These are phyloP conservation scores for Hippasteria phrygiana DNA, from an alignment of 53 echinoderm and acorn worm species.

Conservation along the genomic window DNA sequence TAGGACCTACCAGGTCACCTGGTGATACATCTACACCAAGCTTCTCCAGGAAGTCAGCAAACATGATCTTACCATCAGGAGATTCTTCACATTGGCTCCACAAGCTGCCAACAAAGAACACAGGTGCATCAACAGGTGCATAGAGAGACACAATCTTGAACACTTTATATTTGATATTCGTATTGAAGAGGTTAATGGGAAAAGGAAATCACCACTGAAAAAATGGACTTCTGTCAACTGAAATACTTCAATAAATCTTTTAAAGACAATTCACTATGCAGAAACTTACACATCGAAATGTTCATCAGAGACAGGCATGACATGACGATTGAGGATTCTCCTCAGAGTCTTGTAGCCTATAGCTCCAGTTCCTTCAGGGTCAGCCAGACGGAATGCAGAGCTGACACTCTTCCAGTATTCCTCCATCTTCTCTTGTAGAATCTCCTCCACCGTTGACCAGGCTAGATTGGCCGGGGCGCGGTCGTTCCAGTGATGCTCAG, in stretches of 20 bases:
- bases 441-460: slow-evolving; percentile 96
- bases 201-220: no score
- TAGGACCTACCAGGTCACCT: slow-evolving; percentile 87
- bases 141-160: no score
- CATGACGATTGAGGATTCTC: slow-evolving; percentile 79
- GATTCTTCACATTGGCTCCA: slow-evolving; percentile 94
- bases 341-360: slow-evolving; percentile 75
- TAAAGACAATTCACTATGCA: no score
- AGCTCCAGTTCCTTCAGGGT: slow-evolving; percentile 81
- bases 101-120: slow-evolving; percentile 77
- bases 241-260: no score
- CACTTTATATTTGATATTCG: no score
- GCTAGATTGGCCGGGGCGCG: slow-evolving; percentile 90
- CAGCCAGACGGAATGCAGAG: slow-evolving; percentile 72
- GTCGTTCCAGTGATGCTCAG: slow-evolving; percentile 92
- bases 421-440: slow-evolving; percentile 91
- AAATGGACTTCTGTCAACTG: no score
- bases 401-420: slow-evolving; percentile 95
- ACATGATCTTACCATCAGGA: slow-evolving; percentile 82
- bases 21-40: slow-evolving; percentile 93
- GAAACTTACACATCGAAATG: slow-evolving; percentile 90
- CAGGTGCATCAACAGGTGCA: no score
- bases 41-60: slow-evolving; percentile 84
- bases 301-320: slow-evolving; percentile 89
- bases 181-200: no score